Base-by-base conservation (phyloP, 2,113 vertebrate genomes). In the Prolemur simus region DNA sequence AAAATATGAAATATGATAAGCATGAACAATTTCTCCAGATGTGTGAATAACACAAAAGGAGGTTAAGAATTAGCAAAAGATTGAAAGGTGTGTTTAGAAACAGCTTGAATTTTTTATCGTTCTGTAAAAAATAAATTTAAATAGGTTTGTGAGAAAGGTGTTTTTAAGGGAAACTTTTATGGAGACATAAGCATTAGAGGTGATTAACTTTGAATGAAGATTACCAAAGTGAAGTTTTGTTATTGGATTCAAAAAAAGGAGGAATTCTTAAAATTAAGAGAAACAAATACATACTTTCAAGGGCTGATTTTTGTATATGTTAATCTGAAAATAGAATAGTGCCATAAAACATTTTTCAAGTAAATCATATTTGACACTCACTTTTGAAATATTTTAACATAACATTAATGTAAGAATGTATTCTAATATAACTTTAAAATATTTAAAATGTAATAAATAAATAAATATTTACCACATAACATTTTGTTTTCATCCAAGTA, bases 1-100 rank as follows among this genome's bases (percentile, higher is more conserved):
- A 91, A 71, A 94, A 66, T 66, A 47, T 84, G 90, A 89, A 94
- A 93, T 85, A 42, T 60, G 68, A 96, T 92, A 78, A 78, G 64
- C 73, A 21, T 47, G 29, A 80, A 25, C 78, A 76, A 93, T 89
- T 91, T 86, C 77, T 45, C 47, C n/a, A 93, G 86, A 78, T 90
- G 60, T 94, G 60, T 82, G 88, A 66, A 73, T 58, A 42, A 87
- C 29, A 90, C 77, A 87, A 78, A 96, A 95, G 52, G 58, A 94
- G 25, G 32, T 91, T 85, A 83, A 87, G 49, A 78, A 23, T 94
- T 88, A 88, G 14, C 23, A 37, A 64, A 66, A 76, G 68, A 18
- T 83, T 91, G n/a, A 89, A 94, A 69, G 25, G 6, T 42, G 29
- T 20, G 8, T 81, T 80, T 96, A 39, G 66, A 87, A 91, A 58